Evolutionary conservation across 2,113 vertebrate species (phyloP), one percentile per base, ranked within the genome.

Genomic region (Callipepla californica): DNA sequence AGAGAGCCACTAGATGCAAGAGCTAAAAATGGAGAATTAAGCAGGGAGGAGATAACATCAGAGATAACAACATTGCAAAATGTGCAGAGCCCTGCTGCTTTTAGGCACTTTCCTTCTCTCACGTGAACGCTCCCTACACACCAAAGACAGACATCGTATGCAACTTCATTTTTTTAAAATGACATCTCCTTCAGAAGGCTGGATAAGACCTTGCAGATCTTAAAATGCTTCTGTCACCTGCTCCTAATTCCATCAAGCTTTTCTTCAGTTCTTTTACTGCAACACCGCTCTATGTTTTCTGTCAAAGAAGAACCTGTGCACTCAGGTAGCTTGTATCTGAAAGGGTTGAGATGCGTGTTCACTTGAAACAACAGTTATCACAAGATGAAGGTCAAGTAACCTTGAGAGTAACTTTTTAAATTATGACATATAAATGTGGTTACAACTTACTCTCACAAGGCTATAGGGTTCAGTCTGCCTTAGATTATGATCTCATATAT

Each of bases 1-100:
- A 99, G 98, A 86, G 98, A 97, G 96, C 99, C 98, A 90, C 99
- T 93, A 51, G 99, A 99, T 80, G 99, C 99, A 97, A 99, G 98
- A 97, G 99, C 99, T 99, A 97, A 8, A 92, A 87, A 50, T 28
- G 17, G 80, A 45, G 88, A 80, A 89, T 74, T 23, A 78, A 90
- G 87, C 36, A 89, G 78, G 85, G 62, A 93, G 89, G 76, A 97
- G 82, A 96, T 2, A 94, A 80, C 21, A 62, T 90, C 61, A 86
- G 55, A 36, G 34, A 36, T 36, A 93, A 65, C 47, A 81, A 74
- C 4, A 72, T 68, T 1, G 82, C 38, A 65, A 78, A 67, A 75
- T 0, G 16, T 26, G 58, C 42, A 13, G 36, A 22, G 11, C 26
- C 45, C 66, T 45, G 47, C 40, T 40, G 40, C 40, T 40, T 40